These are phyloP conservation scores for Siphonodentalium dalli DNA, from an alignment of 2,888 invertebrate species.

Conservation along the genomic window DNA sequence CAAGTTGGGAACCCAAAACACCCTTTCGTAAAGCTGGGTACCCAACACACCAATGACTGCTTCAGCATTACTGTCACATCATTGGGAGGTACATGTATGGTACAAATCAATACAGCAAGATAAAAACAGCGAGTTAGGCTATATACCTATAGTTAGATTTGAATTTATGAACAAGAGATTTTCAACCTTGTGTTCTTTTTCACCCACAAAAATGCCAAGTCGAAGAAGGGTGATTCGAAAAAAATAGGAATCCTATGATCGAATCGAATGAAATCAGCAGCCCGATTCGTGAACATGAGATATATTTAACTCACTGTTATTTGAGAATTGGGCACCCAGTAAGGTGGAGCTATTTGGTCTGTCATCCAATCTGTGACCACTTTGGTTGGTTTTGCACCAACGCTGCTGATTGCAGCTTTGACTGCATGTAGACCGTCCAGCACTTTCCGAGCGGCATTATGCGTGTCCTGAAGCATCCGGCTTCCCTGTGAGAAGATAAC, in stretches of 20 bases:
- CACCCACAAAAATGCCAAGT: too few relatives aligned
- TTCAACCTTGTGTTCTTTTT: too few relatives aligned
- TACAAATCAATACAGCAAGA: too few relatives aligned
- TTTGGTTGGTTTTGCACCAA: slow-evolving; percentile 77
- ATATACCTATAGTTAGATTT: background rate
- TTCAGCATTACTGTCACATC: background rate
- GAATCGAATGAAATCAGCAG: too few relatives aligned
- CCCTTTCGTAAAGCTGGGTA: too few relatives aligned
- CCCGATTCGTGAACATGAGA: too few relatives aligned
- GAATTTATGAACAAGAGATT: too few relatives aligned
- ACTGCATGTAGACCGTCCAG: slow-evolving; percentile 74
- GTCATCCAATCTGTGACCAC: slow-evolving; percentile 77
- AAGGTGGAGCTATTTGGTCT: slow-evolving; percentile 79
- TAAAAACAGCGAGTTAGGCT: background rate
- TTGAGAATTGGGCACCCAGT: slow-evolving; percentile 81
- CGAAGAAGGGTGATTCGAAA: too few relatives aligned
- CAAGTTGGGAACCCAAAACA: too few relatives aligned
- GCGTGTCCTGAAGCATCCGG: slow-evolving; percentile 62
- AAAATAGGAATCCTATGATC: background rate
- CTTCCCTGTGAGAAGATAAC: slow-evolving; percentile 49
- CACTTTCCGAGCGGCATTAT: slow-evolving; percentile 73
- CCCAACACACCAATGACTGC: too few relatives aligned
- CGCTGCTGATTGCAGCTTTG: slow-evolving; percentile 72
- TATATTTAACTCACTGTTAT: slow-evolving; percentile 74
- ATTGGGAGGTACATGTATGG: too few relatives aligned